A percentile compares a stretch with the other conserved stretches of the same genome.
These are phyloP conservation scores for Calameuta pallipes DNA, from an alignment of 2,888 invertebrate genomes.

Conservation along the genomic window DNA sequence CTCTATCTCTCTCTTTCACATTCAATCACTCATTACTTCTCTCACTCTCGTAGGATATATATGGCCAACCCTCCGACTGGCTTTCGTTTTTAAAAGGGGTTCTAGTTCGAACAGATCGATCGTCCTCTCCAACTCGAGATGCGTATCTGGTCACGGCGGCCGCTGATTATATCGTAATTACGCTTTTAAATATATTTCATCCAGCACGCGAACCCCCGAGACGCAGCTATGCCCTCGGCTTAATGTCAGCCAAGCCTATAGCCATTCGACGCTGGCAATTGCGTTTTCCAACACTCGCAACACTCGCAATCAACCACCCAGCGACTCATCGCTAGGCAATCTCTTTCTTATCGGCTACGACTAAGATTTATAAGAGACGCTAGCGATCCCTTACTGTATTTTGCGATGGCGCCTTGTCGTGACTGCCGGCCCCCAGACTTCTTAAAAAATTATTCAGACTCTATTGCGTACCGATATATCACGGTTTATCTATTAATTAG, in stretches of 20 bases:
- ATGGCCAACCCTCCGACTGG: not conserved
- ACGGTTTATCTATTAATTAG: not conserved
- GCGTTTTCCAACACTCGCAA: not conserved
- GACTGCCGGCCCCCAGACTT: slow-evolving; percentile 26
- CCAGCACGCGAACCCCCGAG: slow-evolving; percentile 50
- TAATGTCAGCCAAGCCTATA: slow-evolving; percentile 34
- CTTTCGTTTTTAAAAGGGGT: slow-evolving; percentile 40
- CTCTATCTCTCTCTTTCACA: slow-evolving; percentile 16
- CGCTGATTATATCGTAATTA: slow-evolving; percentile 61
- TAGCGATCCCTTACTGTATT: not conserved
- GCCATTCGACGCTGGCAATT: not conserved
- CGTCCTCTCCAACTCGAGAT: slow-evolving; percentile 49
- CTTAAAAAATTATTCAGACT: not conserved
- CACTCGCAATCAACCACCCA: slow-evolving; percentile 5
- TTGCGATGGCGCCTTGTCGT: slow-evolving; percentile 44
- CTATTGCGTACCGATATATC: not conserved
- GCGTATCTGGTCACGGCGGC: slow-evolving; percentile 57
- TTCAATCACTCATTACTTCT: not conserved
- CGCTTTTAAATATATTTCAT: slow-evolving; percentile 61
- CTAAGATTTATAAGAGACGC: slow-evolving; percentile 41
- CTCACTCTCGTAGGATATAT: not conserved
- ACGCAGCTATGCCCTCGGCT: slow-evolving; percentile 38
- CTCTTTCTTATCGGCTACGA: slow-evolving; percentile 50
- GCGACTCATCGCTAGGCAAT: slow-evolving; percentile 47
- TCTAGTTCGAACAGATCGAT: slow-evolving; percentile 53